Base-by-base conservation (phyloP, 2,888 invertebrate genomes). In the Mamestra brassicae region DNA sequence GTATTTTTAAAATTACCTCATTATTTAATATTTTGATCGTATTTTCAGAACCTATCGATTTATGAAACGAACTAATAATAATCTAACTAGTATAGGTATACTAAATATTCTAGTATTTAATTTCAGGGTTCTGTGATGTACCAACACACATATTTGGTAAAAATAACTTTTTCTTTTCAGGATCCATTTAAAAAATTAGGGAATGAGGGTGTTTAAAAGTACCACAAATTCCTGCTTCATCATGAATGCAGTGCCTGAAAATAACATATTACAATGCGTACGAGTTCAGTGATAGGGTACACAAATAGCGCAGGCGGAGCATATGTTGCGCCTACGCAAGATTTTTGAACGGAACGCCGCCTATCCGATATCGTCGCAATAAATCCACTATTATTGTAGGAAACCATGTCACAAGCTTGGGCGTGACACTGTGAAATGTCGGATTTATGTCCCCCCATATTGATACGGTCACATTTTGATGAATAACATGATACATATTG, bases 301-400 rank as follows among this genome's bases (percentile, higher is more conserved):
- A 86, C 81, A 87, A 83, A 84, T 78, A 79, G 89, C 88, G 91
- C 84, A 86, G 91, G 91, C 89, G 91, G 87, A 89, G 89, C 92
- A 91, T 88, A 89, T 91, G 89, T 90, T 83, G 90, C 93, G 90
- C 95, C 94, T 90, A 94, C 94, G 93, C 92, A 85, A 63, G 84
- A 90, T 93, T 94, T 93, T 93, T 91, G 92, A 90, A 88, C 88
- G 88, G 89, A 90, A 90, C 89, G 87, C 83, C 88, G 90, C 89
- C 91, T 93, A 92, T 92, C 87, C 87, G 80, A 85, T 88, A 91
- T 91, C 92, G 86, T 76, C 77, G 91, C 90, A 89, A 94, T 94
- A 94, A 94, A 94, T 95, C 85, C 87, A 89, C 68, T 89, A 90
- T 83, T 87, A 86, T 92, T 91, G 89, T 89, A 85, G 89, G 90